Base-by-base conservation (phyloP, 2,888 invertebrate genomes). In the Lochmaea crataegi region DNA sequence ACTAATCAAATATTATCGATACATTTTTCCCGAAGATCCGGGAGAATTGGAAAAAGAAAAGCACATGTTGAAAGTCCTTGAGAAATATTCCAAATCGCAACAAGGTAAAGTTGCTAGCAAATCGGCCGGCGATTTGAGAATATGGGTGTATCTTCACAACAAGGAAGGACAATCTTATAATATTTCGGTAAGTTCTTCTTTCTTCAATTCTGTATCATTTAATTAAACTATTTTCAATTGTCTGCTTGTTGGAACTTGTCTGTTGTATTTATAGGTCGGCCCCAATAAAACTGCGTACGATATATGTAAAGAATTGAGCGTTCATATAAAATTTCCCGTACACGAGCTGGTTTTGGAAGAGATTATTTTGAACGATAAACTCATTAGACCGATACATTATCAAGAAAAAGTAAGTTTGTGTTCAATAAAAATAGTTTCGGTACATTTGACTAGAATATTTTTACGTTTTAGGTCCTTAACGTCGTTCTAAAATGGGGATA, bases 401-500 rank as follows among this genome's bases (percentile, higher is more conserved):
- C 90, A 92, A 66, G 94, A 94, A 83, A 90, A 91, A 66, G 91
- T 86, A 76, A 72, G 63, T 74, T 66, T 16, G 18, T 51, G 42
- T 73, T 64, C 18, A 32, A 7, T 32, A 32, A 32, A 32, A 32
- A 32, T 32, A 5, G 32, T 32, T 32, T 32, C 32, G 32, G 32
- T 32, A 32, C 32, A 7, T 7, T 32, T 32, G 32, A 32, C 32
- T 32, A 6, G 7, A 6, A 7, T 32, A 26, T 26, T 26, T 26
- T 26, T 5, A 3, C 26, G 4, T 80, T 78, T 64, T 67, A 86
- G 86, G 84, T 92, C 0, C 84, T 92, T 2, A 91, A 92, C 79
- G 90, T 91, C 0, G 93, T 94, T 0, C 87, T 94, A 0, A 90
- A 93, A 67, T 97, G 97, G 97, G 92, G 95, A 1, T 93, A 94